phyloP scores from a whole-genome alignment of 2,113 vertebrate species.

The Cyprinodon tularosa region DNA sequence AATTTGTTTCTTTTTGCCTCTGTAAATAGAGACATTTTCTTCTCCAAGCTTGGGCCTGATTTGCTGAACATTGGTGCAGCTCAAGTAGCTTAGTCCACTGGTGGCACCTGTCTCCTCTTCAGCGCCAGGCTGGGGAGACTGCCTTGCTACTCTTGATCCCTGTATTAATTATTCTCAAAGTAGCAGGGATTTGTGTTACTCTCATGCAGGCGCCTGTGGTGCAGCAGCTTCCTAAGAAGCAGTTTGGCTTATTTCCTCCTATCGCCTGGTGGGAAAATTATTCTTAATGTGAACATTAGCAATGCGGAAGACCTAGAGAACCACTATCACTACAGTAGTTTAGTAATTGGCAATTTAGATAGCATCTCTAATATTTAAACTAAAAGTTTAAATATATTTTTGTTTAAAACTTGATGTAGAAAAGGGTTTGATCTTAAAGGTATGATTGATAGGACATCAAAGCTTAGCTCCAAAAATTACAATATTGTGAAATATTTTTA shows the following conservation, averaged over 20 bases:
- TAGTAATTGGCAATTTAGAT: conserved; percentile 1
- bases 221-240: conserved; percentile 55
- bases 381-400: background rate
- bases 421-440: no score
- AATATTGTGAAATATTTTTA: no score
- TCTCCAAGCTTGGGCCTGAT: conserved; percentile 45
- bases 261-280: conserved; percentile 46
- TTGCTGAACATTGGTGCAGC: conserved; percentile 59
- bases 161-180: conserved; percentile 80
- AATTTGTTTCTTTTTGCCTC: conserved; percentile 47
- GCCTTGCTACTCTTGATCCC: conserved; percentile 74
- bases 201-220: conserved; percentile 74
- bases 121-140: conserved; percentile 74
- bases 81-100: conserved; percentile 71
- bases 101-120: conserved; percentile 80
- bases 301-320: conserved; percentile 39
- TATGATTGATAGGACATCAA: no score
- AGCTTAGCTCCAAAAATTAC: no score
- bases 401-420: no score
- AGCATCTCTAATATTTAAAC: background rate
- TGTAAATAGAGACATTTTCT: conserved; percentile 48
- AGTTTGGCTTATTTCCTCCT: conserved; percentile 53
- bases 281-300: conserved; percentile 49
- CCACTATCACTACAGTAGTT: conserved; percentile 46
- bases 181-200: conserved; percentile 74